Evolutionary conservation across 2,888 invertebrate genomes (phyloP).

Genomic region (Aspidiotus destructor): DNA sequence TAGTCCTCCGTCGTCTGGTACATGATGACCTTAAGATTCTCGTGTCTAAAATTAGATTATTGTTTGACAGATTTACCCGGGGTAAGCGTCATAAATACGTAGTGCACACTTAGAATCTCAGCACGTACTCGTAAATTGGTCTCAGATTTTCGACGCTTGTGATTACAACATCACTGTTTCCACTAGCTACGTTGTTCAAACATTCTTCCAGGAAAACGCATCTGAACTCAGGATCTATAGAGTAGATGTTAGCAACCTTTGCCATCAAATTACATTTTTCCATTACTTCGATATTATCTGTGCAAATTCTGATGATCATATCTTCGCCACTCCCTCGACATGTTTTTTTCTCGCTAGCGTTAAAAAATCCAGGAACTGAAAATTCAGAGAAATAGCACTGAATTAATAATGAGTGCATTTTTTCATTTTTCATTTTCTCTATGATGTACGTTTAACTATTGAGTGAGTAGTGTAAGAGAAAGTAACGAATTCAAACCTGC

Average conservation of each 20-base stretch:
- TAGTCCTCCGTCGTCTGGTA: slow-evolving; percentile 48
- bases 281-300: slow-evolving; percentile 44
- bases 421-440: too few relatives aligned
- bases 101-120: background rate
- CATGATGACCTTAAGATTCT: slow-evolving; percentile 50
- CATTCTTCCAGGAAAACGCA: slow-evolving; percentile 61
- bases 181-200: slow-evolving; percentile 53
- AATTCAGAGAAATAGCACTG: background rate
- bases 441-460: too few relatives aligned
- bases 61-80: background rate
- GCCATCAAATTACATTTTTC: slow-evolving; percentile 68
- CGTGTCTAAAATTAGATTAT: slow-evolving; percentile 45
- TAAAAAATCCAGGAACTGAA: slow-evolving; percentile 16
- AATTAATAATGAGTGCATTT: too few relatives aligned
- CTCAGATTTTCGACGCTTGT: slow-evolving; percentile 63
- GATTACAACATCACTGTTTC: slow-evolving; percentile 61
- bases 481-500: too few relatives aligned
- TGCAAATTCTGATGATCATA: slow-evolving; percentile 32
- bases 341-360: background rate
- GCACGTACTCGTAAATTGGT: slow-evolving; percentile 53
- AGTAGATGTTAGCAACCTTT: slow-evolving; percentile 62
- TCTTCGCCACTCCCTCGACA: slow-evolving; percentile 31
- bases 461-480: too few relatives aligned
- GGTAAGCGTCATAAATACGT: background rate
- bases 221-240: slow-evolving; percentile 67